phyloP scores from a whole-genome alignment of 2,797 vertebrate genomes.

The Diplodus sargus region DNA sequence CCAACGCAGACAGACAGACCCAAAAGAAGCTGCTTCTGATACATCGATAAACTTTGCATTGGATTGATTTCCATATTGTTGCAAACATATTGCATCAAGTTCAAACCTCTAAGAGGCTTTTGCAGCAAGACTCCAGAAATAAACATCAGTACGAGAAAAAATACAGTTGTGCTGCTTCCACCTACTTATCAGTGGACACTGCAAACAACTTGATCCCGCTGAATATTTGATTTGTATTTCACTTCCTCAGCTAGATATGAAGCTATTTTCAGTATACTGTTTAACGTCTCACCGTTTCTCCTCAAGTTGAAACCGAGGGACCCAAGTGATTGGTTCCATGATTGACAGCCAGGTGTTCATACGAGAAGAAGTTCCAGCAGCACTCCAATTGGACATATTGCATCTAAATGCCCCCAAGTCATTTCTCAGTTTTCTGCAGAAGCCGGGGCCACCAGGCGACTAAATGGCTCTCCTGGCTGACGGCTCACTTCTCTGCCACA shows the following conservation, averaged over 20 bases:
- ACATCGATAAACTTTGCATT: neutral
- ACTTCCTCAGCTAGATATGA: neutral
- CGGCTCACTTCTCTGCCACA: conserved; percentile 37
- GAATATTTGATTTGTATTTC: conserved; percentile 27
- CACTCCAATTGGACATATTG: conserved; percentile 39
- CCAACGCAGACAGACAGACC: conserved; percentile 9
- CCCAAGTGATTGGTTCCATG: conserved; percentile 56
- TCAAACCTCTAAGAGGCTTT: neutral
- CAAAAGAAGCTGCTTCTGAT: neutral
- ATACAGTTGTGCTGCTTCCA: neutral
- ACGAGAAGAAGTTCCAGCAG: conserved; percentile 24
- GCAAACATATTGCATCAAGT: conserved; percentile 24
- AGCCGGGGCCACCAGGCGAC: conserved; percentile 32
- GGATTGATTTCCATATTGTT: conserved; percentile 31
- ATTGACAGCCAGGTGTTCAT: conserved; percentile 58
- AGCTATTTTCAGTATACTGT: conserved; percentile 20
- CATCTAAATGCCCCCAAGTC: conserved; percentile 52
- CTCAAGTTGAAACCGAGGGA: conserved; percentile 16
- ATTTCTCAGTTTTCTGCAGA: conserved; percentile 34
- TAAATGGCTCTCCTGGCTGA: conserved; percentile 50
- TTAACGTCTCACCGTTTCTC: conserved; percentile 11
- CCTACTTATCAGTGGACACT: conserved; percentile 24
- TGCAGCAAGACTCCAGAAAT: conserved; percentile 2
- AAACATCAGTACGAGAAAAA: neutral
- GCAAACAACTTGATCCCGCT: conserved; percentile 19